phyloP scores from a whole-genome alignment of 2,888 invertebrate genomes.

The Pelosia muscerda region DNA sequence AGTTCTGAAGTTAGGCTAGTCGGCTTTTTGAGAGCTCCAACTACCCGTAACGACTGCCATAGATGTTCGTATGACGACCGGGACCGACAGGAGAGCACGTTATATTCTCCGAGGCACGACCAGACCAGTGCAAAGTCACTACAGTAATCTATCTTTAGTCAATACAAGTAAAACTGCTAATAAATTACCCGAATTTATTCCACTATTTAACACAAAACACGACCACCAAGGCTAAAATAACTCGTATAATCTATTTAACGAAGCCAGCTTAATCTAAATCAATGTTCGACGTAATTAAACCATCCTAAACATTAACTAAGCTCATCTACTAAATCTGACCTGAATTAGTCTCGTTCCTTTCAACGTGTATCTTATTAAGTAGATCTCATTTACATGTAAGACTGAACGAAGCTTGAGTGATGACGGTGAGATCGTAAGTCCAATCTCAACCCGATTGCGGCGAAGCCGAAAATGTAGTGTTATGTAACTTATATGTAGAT shows the following conservation, averaged over 20 bases:
- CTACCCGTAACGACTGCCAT: too few species aligned
- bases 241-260: conserved; percentile 37
- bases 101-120: too few species aligned
- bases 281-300: conserved; percentile 39
- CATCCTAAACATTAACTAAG: conserved; percentile 22
- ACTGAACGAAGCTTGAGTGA: not conserved
- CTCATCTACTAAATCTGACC: conserved; percentile 1
- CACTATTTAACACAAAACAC: conserved; percentile 26
- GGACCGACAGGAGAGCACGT: too few species aligned
- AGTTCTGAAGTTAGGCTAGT: too few species aligned
- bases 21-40: too few species aligned
- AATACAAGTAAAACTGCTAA: not conserved
- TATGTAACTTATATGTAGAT: not conserved
- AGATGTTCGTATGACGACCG: too few species aligned
- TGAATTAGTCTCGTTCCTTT: conserved; percentile 17
- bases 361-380: conserved; percentile 4
- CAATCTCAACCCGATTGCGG: not conserved
- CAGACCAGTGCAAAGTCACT: too few species aligned
- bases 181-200: not conserved
- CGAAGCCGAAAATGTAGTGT: not conserved
- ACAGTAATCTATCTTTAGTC: too few species aligned
- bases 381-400: conserved; percentile 7
- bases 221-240: conserved; percentile 27
- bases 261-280: conserved; percentile 41
- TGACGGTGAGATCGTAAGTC: not conserved